Base-by-base conservation (phyloP, 1,140 invertebrate genomes). In the Caenorhabditis brenneri region DNA sequence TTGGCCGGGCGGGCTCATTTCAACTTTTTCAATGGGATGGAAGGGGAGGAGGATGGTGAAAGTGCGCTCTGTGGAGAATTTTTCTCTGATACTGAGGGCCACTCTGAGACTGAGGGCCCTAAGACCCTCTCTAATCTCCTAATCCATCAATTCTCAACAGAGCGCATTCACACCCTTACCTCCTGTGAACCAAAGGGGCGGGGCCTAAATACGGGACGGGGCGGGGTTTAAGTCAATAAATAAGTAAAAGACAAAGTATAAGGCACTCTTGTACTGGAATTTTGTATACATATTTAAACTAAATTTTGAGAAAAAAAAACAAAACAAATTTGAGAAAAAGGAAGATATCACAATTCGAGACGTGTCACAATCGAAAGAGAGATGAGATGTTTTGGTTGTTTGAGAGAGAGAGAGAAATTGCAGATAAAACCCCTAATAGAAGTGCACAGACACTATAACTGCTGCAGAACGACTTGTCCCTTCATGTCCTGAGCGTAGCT, bases 391-490 rank as follows among this genome's bases (percentile, higher is more conserved):
- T 19, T 19, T 53, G 9, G 7, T 29, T 27, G 27, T 31, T 1
- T 12, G 29, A 16, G 7, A 36, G 16, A 2, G 3, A 74, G 31
- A 74, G 16, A 42, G 16, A 74, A 42, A 55, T 27, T 10, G 19
- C 22, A 4, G 27, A 3, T 12, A 42, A 42, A 74, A n/a, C n/a
- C n/a, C n/a, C n/a, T 46, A 42, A 19, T 48, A 49, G 24, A 48
- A 24, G 1, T 49, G 16, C 33, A 78, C 3, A 5, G 39, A 42
- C 9, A 31, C 82, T 88, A 90, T 60, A 90, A 79, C n/a, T 84
- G 89, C 74, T 91, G 90, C 29, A 89, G 83, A 22, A 90, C 82
- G 24, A 90, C 89, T 24, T 84, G 86, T 80, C 89, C 91, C 69
- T 90, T 88, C 69, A 86, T 82, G 16, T 89, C 89, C 19, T 87